phyloP scores from a whole-genome alignment of 2,113 vertebrate genomes.

The Elephantulus edwardii region DNA sequence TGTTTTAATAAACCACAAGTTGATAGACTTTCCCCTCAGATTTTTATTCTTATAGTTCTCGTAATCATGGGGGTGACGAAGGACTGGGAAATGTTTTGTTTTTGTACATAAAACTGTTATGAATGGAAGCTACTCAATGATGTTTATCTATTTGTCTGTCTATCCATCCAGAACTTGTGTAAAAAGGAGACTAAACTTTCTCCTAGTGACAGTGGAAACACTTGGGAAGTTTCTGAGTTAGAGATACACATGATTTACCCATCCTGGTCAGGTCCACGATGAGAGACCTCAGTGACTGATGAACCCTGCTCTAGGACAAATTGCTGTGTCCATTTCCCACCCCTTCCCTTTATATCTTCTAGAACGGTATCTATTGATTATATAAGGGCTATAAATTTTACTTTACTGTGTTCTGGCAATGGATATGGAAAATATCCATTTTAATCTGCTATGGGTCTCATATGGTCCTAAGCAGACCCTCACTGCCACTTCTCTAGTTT shows the following conservation, averaged over 20 bases:
- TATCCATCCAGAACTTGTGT: neutral
- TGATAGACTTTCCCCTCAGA: neutral
- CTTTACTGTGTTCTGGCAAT: neutral
- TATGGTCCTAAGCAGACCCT: neutral
- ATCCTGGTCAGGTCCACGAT: neutral
- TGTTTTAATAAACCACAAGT: neutral
- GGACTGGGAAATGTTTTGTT: too few species aligned
- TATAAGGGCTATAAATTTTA: accelerated
- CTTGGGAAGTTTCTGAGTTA: neutral
- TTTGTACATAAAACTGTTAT: neutral
- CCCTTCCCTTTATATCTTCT: neutral
- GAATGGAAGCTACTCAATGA: neutral
- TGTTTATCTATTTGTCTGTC: neutral
- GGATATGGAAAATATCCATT: too few species aligned
- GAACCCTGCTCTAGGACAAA: neutral
- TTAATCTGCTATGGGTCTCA: neutral
- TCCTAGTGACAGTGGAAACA: neutral
- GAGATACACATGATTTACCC: neutral
- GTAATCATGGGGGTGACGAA: too few species aligned
- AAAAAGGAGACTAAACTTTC: neutral
- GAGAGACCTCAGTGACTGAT: neutral
- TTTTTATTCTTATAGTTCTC: too few species aligned
- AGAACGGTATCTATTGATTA: accelerated
- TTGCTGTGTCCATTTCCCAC: neutral
- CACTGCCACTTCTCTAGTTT: neutral